Evolutionary conservation across 2,888 invertebrate species (phyloP).

Genomic region (Halictus ligatus): DNA sequence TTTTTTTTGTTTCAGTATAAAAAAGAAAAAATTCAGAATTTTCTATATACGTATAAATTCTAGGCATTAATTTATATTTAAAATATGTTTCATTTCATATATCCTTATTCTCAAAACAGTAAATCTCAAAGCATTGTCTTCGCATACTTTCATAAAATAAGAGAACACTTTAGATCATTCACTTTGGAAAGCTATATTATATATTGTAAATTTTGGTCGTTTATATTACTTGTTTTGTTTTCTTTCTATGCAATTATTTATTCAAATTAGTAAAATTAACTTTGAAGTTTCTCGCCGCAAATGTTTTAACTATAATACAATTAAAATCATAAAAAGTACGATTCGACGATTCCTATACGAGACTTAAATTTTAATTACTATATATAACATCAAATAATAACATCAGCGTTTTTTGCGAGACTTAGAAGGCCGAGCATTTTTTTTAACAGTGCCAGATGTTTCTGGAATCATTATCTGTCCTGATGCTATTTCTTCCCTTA

Average conservation of each 20-base stretch:
- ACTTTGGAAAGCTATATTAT: background rate
- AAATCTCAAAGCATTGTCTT: conserved; percentile 22
- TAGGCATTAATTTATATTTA: conserved; percentile 25
- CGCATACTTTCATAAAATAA: conserved; percentile 9
- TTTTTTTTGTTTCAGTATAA: conserved; percentile 2
- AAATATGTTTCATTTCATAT: background rate
- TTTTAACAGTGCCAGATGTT: conserved; percentile 59
- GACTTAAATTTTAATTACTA: conserved; percentile 34
- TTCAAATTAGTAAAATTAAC: conserved; percentile 6
- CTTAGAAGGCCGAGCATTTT: conserved; percentile 63
- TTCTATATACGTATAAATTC: background rate
- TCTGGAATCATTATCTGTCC: conserved; percentile 87
- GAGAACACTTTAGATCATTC: background rate
- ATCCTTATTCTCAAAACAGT: background rate
- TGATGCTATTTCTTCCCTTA: conserved; percentile 87
- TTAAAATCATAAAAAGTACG: conserved; percentile 22
- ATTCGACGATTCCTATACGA: conserved; percentile 22
- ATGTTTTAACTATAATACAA: conserved; percentile 29
- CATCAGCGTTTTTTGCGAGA: conserved; percentile 72
- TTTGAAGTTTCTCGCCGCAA: conserved; percentile 5
- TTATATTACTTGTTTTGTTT: background rate
- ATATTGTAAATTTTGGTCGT: conserved; percentile 16
- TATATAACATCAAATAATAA: background rate
- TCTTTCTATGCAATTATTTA: background rate
- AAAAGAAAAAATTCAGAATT: conserved; percentile 19